Conservation (phyloP, 2,113 vertebrate genomes). For the Clarias magur region DNA sequence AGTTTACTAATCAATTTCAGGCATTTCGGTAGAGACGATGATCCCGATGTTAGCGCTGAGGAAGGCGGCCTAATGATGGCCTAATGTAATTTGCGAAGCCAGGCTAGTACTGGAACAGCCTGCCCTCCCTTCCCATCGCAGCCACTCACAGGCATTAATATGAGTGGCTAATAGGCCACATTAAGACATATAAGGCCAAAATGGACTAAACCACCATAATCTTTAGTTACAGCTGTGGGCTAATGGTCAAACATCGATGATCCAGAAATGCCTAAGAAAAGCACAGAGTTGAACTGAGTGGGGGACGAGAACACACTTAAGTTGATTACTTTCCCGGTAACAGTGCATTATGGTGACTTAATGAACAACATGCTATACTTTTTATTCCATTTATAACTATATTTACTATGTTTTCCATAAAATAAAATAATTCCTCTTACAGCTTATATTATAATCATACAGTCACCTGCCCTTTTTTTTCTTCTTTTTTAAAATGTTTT, state of each 20-base stretch:
- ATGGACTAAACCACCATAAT: constrained; percentile 52
- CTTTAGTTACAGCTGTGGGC: constrained; percentile 66
- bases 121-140: constrained; percentile 66
- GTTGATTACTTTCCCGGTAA: background rate
- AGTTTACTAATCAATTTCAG: constrained; percentile 75
- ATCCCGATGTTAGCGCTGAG: constrained; percentile 72
- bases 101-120: constrained; percentile 63
- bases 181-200: constrained; percentile 70
- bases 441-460: background rate
- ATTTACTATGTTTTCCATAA: background rate
- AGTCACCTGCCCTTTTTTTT: background rate
- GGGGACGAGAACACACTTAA: background rate
- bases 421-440: background rate
- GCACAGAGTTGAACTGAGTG: background rate
- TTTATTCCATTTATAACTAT: background rate
- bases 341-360: background rate
- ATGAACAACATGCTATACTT: background rate
- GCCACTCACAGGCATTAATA: constrained; percentile 75
- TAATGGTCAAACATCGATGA: constrained; percentile 46
- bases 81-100: constrained; percentile 74
- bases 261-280: background rate
- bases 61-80: constrained; percentile 73
- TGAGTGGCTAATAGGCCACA: constrained; percentile 71
- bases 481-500: too few relatives aligned
- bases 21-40: constrained; percentile 80